Base-by-base conservation (phyloP, 2,888 invertebrate genomes). In the Phortica okadai region DNA sequence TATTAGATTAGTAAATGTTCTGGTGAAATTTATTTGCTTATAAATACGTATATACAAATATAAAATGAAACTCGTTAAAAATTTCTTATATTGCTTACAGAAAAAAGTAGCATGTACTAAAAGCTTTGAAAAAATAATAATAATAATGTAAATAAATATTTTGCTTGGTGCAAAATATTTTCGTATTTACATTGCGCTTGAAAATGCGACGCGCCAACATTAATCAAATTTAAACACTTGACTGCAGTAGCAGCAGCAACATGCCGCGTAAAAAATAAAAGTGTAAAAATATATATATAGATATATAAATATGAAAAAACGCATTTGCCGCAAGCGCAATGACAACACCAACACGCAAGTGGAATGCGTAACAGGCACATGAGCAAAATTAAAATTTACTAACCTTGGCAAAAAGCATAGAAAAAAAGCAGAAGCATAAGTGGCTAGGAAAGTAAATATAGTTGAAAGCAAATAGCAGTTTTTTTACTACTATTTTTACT, bases 181-280 rank as follows among this genome's bases (percentile, higher is more conserved):
- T 33, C 81, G 85, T 88, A 83, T 86, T 86, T 86, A 83, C 87
- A 84, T 85, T 83, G 82, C 85, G 81, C 88, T 88, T 88, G 87
- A 87, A 87, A 88, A 86, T 69, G 45, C 54, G 41, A 10, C 56
- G 74, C 67, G 66, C 45, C 66, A 75, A 14, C 83, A 89, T 88
- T 88, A 89, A 89, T 89, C 89, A 90, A 90, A 90, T 90, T 82
- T 90, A 90, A 89, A 86, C 88, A 89, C 88, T 89, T 84, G 90
- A 89, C 84, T 90, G 86, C 89, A 82, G 83, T 82, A 84, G 85
- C 88, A 84, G 85, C 88, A 84, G 86, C 7, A 56, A 10, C n/a
- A 56, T 33, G 33, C 33, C 33, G 33, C 33, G 33, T 33, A 33
- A 33, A 33, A 33, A 33, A 33, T 33, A 33, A 33, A 5, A 33